A percentile compares a stretch with the other conserved stretches of the same genome.
phyloP scores from a whole-genome alignment of 2,888 invertebrate genomes.

The Melikaiella ostensackeni region DNA sequence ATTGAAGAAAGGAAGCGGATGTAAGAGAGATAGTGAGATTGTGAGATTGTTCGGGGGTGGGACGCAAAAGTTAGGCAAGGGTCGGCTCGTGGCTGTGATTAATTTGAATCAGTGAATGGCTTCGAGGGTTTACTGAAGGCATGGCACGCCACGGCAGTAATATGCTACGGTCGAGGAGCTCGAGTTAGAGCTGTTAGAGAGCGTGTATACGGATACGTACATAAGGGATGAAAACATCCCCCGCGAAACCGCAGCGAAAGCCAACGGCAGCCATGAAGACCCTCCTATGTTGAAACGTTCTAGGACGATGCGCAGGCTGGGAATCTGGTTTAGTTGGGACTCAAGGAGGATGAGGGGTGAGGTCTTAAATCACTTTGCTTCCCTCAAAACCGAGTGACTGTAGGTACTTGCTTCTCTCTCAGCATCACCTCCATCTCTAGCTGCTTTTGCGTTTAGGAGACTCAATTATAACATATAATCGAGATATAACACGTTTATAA shows the following conservation, averaged over 20 bases:
- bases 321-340: not conserved
- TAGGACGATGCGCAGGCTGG: slow-evolving; percentile 37
- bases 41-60: slow-evolving; percentile 48
- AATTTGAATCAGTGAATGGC: slow-evolving; percentile 77
- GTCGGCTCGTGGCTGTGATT: slow-evolving; percentile 73
- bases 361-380: slow-evolving; percentile 31
- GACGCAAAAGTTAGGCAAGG: slow-evolving; percentile 42
- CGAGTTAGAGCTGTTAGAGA: slow-evolving; percentile 42
- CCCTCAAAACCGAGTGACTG: not conserved
- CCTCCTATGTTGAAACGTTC: slow-evolving; percentile 46
- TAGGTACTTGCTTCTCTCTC: not conserved
- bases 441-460: slow-evolving; percentile 43
- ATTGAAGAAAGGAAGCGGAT: slow-evolving; percentile 11
- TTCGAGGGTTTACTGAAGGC: slow-evolving; percentile 72
- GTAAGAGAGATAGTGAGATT: slow-evolving; percentile 42
- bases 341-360: slow-evolving; percentile 1
- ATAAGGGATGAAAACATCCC: slow-evolving; percentile 69
- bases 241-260: slow-evolving; percentile 66
- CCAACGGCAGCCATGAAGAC: slow-evolving; percentile 62
- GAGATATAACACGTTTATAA: slow-evolving; percentile 3
- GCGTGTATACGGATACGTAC: slow-evolving; percentile 46
- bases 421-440: slow-evolving; percentile 38
- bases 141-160: slow-evolving; percentile 60
- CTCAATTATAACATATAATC: slow-evolving; percentile 24
- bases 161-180: slow-evolving; percentile 63